Conservation (phyloP, 2,113 vertebrate species). For the Podiceps cristatus region DNA sequence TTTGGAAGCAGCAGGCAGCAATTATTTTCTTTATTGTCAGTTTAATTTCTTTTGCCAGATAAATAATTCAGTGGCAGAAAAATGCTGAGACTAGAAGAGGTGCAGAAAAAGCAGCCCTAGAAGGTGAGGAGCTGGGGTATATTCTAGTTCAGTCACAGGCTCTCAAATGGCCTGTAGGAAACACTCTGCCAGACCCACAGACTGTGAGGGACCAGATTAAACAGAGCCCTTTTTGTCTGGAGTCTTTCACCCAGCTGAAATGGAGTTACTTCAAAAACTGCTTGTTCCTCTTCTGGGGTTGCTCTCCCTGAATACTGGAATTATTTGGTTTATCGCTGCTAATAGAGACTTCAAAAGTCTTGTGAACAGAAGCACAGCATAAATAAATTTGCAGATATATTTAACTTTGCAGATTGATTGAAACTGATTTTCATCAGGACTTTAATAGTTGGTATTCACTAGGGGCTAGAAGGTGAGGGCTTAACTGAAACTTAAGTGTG, state of each 20-base stretch:
- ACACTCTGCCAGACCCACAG: neutral
- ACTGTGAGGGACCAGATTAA: neutral
- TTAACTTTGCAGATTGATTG: neutral
- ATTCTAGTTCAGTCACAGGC: neutral
- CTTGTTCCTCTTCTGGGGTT: neutral
- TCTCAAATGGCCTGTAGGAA: neutral
- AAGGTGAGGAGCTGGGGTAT: neutral
- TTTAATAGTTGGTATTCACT: neutral
- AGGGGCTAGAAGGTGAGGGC: neutral
- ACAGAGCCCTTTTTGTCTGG: neutral
- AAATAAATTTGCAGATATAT: neutral
- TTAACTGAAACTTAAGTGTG: neutral
- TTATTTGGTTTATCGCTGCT: neutral
- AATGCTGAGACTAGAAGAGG: neutral
- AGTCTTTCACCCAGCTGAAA: neutral
- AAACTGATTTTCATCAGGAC: neutral
- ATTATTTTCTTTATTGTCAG: neutral
- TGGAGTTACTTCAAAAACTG: neutral
- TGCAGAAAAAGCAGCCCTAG: neutral
- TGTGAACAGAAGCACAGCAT: neutral
- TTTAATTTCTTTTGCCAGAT: neutral
- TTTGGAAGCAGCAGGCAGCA: neutral
- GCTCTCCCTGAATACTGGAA: neutral
- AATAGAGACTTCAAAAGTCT: too few species aligned
- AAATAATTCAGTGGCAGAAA: neutral